A percentile compares a stretch with the other conserved stretches of the same genome.
Conservation (phyloP, 2,113 vertebrate genomes). For the Oryzias celebensis region DNA sequence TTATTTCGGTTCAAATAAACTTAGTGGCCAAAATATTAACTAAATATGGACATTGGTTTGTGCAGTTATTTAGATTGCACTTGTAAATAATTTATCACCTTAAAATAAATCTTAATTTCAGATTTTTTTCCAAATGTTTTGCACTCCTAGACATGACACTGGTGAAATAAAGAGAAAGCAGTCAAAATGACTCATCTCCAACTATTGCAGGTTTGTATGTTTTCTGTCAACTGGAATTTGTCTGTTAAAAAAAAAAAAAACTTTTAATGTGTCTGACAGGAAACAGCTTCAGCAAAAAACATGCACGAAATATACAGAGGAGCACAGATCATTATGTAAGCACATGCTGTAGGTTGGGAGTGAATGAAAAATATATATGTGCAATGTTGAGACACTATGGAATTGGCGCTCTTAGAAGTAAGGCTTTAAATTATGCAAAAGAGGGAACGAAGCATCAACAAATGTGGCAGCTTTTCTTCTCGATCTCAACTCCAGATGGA, state of each 20-base stretch:
- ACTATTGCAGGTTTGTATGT: no score
- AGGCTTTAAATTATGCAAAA: slow-evolving; percentile 5
- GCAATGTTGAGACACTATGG: neutral
- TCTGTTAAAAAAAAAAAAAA: no score
- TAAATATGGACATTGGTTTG: no score
- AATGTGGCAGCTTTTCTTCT: slow-evolving; percentile 15
- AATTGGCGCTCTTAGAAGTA: slow-evolving; percentile 5
- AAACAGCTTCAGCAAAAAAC: neutral
- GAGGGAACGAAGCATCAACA: neutral
- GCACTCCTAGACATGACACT: neutral
- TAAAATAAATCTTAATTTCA: neutral
- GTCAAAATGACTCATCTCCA: neutral
- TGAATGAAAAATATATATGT: neutral
- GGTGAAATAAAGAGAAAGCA: neutral
- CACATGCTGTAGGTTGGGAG: neutral
- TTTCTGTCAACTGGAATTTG: no score
- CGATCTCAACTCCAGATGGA: slow-evolving; percentile 36
- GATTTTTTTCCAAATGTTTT: neutral
- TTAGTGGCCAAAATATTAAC: no score
- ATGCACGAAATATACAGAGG: neutral
- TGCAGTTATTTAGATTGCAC: no score
- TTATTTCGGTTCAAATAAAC: no score
- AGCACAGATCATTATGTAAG: neutral
- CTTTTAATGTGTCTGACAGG: no score
- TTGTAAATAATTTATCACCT: neutral